Evolutionary conservation across 2,113 vertebrate genomes (phyloP), one percentile per base, ranked within the genome.

Genomic region (Podocnemis expansa): DNA sequence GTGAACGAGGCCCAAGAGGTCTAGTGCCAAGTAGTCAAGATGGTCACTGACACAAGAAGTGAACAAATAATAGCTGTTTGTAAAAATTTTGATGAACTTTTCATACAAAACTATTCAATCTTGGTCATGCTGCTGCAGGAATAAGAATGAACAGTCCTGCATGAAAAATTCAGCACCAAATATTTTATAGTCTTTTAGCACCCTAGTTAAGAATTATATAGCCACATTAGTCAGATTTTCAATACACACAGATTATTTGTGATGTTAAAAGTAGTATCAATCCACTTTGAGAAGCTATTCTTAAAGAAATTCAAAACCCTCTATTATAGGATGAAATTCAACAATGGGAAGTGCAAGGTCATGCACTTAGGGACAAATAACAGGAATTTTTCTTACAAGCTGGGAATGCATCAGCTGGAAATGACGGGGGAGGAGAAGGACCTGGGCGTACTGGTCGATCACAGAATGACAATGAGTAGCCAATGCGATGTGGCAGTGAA

Each of bases 21-120:
- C n/a, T 2, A 87, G 38, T 1, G 1, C 41, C 0, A 10, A 2
- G 0, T 22, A 8, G 0, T 0, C 60, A 2, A 1, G 5, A 5
- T 34, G 12, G 25, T 80, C 84, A 63, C 10, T 51, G 49, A 49
- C 14, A 43, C 7, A 22, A 7, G 14, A 13, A 45, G 27, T 14
- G 49, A 45, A 70, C 3, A 25, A 34, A 31, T 27, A 82, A 8
- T 22, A 80, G 52, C 4, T 56, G n/a, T 41, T 84, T 93, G n/a
- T 70, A 70, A 70, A 21, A 70, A 9, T 70, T 22, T n/a, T 70
- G 19, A n/a, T 38, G 60, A n/a, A 70, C 19, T 38, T 70, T 38
- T 70, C 63, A 70, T 4, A 19, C n/a, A 38, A 34, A 19, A 22
- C 63, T 70, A 70, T 70, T 38, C n/a, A 38, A 70, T 22, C 63